phyloP scores from a whole-genome alignment of 2,797 vertebrate species.

The Champsocephalus gunnari region DNA sequence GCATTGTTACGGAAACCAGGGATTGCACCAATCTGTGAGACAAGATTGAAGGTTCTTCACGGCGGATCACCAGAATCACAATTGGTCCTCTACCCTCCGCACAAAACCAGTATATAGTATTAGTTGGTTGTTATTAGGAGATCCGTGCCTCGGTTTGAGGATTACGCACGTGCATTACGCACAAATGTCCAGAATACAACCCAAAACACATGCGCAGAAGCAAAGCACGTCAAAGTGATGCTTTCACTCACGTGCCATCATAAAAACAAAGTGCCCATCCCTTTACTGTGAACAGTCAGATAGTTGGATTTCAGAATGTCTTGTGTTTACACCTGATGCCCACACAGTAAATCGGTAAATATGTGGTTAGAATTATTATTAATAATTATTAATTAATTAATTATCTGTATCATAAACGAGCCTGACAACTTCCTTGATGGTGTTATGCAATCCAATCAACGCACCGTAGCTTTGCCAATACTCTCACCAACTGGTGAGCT shows the following conservation, averaged over 20 bases:
- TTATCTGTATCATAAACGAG: not conserved
- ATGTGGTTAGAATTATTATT: not conserved
- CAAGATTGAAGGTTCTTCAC: not conserved
- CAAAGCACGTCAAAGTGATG: slow-evolving; percentile 5
- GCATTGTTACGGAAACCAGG: not conserved
- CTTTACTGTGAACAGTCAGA: not conserved
- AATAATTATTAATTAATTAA: not conserved
- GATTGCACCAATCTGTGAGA: not conserved
- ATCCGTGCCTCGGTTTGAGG: not conserved
- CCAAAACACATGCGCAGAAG: slow-evolving; percentile 4
- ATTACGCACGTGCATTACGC: slow-evolving; percentile 23
- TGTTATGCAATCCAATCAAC: slow-evolving; percentile 23
- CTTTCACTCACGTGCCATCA: slow-evolving; percentile 22
- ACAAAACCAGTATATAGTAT: not conserved
- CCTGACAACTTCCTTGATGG: not conserved
- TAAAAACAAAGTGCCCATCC: slow-evolving; percentile 32
- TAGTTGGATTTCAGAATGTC: not conserved
- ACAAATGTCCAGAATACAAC: slow-evolving; percentile 1
- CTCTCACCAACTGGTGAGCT: too few relatives aligned
- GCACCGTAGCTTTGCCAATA: not conserved
- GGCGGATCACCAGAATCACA: not conserved
- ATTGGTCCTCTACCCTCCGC: not conserved
- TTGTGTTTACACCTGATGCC: not conserved
- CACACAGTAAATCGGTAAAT: not conserved
- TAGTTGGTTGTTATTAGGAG: not conserved